Percentiles rank a stretch among this genome's conserved stretches.
phyloP scores from a whole-genome alignment of 1,140 invertebrate species.

The Drosophila persimilis region DNA sequence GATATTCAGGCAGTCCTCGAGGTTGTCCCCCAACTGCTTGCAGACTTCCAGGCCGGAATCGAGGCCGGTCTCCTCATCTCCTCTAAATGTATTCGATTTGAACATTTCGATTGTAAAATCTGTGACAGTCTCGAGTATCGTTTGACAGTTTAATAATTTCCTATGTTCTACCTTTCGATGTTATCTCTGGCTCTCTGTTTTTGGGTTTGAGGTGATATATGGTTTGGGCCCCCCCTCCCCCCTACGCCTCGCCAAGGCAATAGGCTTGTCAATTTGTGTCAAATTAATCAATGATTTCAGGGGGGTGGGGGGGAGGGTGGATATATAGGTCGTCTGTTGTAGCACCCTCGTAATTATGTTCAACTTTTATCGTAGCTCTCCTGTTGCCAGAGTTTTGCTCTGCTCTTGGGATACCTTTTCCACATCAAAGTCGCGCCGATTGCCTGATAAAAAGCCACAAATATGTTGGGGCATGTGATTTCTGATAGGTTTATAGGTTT shows the following conservation, averaged over 20 bases:
- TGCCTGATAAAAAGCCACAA: no score
- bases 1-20: conserved; percentile 29
- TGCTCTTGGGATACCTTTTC: no score
- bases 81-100: conserved; percentile 7
- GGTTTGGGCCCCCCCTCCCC: no score
- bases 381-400: no score
- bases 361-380: background rate
- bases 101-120: background rate
- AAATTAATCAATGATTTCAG: conserved; percentile 49
- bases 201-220: no score
- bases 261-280: conserved; percentile 66
- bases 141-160: conserved; percentile 64
- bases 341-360: background rate
- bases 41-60: conserved; percentile 51
- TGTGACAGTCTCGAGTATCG: conserved; percentile 52
- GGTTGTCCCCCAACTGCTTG: conserved; percentile 21
- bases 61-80: conserved; percentile 38
- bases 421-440: no score
- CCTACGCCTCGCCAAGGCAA: background rate
- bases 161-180: conserved; percentile 31
- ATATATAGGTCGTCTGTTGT: conserved; percentile 6
- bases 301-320: background rate
- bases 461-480: no score
- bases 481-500: no score
- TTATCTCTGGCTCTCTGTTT: conserved; percentile 20